These are phyloP conservation scores for Herpetotheres cachinnans DNA, from an alignment of 2,113 vertebrate genomes.

Conservation along the genomic window DNA sequence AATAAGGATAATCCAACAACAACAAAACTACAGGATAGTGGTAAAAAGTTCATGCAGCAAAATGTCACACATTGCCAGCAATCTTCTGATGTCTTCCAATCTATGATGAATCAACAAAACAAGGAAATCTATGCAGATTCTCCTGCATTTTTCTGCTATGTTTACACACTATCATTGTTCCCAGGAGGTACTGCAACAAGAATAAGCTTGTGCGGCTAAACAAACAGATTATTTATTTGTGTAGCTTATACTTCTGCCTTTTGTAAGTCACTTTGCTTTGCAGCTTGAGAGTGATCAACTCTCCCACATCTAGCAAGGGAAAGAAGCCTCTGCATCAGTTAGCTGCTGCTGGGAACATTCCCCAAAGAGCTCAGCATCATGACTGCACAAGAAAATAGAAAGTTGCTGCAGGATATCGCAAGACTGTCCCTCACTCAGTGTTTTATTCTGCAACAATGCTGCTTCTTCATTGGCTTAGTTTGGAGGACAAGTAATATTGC, in stretches of 20 bases:
- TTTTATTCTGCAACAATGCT: background rate
- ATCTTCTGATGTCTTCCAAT: background rate
- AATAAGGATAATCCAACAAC: background rate
- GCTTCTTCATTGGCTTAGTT: background rate
- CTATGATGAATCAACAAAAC: background rate
- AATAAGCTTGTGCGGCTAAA: background rate
- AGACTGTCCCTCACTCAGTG: background rate
- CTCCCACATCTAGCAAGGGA: background rate
- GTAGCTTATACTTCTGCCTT: background rate
- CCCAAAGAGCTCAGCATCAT: background rate
- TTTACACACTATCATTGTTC: background rate
- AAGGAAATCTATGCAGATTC: background rate
- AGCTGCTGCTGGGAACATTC: background rate
- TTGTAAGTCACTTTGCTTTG: background rate
- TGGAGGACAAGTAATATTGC: background rate
- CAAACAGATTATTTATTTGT: background rate
- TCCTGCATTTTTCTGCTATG: background rate
- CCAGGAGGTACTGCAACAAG: background rate
- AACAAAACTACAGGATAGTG: background rate
- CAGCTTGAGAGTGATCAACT: background rate
- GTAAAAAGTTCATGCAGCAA: background rate
- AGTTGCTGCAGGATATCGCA: background rate
- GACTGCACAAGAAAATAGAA: background rate
- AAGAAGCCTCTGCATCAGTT: background rate
- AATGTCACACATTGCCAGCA: background rate